These are phyloP conservation scores for Euglossa dilemma DNA, from an alignment of 1,140 invertebrate genomes.

Conservation along the genomic window DNA sequence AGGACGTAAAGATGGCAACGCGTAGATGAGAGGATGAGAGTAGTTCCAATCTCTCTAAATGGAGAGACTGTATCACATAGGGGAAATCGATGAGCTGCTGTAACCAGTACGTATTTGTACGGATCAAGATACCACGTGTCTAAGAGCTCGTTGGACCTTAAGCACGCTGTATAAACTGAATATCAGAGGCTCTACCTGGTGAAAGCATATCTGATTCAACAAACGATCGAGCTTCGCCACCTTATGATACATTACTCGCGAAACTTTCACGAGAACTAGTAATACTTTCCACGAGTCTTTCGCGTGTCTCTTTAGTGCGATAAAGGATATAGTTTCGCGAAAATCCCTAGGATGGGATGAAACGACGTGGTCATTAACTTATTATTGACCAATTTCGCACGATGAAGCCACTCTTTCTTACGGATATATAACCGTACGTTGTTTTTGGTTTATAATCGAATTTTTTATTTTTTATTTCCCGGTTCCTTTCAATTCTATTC, in stretches of 20 bases:
- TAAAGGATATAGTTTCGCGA: not conserved
- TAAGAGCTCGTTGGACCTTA: not conserved
- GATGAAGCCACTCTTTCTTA: not conserved
- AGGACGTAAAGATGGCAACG: no score
- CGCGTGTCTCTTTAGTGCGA: not conserved
- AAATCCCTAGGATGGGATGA: not conserved
- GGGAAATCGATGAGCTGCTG: slow-evolving; percentile 3
- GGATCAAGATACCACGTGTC: not conserved
- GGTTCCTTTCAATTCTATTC: not conserved
- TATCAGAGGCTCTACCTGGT: not conserved
- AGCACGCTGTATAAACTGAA: slow-evolving; percentile 5
- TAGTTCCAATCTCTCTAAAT: no score
- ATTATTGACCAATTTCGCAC: no score
- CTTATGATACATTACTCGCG: not conserved
- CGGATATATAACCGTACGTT: not conserved
- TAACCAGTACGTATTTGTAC: not conserved
- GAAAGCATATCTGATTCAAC: not conserved
- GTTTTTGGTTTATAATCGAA: not conserved
- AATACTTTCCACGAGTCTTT: slow-evolving; percentile 34
- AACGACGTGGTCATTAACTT: not conserved
- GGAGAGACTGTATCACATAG: not conserved
- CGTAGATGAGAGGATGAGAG: no score
- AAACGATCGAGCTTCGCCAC: slow-evolving; percentile 1
- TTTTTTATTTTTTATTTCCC: not conserved
- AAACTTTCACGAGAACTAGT: slow-evolving; percentile 18